Percentiles rank a stretch among this genome's conserved stretches.
phyloP scores from a whole-genome alignment of 1,140 invertebrate species.

The Leptoteleia sp. region DNA sequence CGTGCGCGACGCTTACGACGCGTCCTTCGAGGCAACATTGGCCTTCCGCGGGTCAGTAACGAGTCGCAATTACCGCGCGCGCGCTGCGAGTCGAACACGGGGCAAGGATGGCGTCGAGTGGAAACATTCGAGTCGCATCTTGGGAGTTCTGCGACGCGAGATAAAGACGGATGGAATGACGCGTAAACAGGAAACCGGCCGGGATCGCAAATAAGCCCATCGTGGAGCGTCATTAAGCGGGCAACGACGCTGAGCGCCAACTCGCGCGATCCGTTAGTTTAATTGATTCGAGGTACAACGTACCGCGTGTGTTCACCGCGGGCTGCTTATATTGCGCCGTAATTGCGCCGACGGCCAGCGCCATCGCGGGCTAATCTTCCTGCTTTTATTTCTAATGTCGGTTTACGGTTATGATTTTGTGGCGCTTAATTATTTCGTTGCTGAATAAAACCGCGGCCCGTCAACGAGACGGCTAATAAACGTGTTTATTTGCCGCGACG shows the following conservation, averaged over 20 bases:
- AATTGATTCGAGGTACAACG: conserved; percentile 64
- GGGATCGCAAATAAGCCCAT: conserved; percentile 72
- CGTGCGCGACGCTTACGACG: conserved; percentile 23
- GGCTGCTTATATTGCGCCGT: conserved; percentile 57
- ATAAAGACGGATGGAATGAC: too few species aligned
- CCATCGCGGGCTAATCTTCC: conserved; percentile 3
- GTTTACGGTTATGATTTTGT: conserved; percentile 59
- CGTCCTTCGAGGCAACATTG: conserved; percentile 56
- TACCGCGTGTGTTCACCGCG: conserved; percentile 47
- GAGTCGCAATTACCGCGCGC: conserved; percentile 38
- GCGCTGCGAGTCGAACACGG: too few species aligned
- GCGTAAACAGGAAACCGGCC: conserved; percentile 70
- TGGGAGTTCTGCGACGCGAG: too few species aligned
- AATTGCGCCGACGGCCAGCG: conserved; percentile 47
- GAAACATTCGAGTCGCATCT: conserved; percentile 57
- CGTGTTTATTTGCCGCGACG: too few species aligned
- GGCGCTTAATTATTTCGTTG: conserved; percentile 56
- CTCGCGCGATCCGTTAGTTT: conserved; percentile 63
- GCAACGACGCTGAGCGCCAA: conserved; percentile 66
- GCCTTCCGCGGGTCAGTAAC: conserved; percentile 51
- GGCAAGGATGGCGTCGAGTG: conserved; percentile 45
- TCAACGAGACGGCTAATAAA: conserved; percentile 24
- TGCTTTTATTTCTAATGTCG: conserved; percentile 54
- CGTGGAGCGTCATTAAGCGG: conserved; percentile 73
- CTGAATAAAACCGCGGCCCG: conserved; percentile 7